phyloP scores from a whole-genome alignment of 2,888 invertebrate genomes.

The Eupithecia insigniata region DNA sequence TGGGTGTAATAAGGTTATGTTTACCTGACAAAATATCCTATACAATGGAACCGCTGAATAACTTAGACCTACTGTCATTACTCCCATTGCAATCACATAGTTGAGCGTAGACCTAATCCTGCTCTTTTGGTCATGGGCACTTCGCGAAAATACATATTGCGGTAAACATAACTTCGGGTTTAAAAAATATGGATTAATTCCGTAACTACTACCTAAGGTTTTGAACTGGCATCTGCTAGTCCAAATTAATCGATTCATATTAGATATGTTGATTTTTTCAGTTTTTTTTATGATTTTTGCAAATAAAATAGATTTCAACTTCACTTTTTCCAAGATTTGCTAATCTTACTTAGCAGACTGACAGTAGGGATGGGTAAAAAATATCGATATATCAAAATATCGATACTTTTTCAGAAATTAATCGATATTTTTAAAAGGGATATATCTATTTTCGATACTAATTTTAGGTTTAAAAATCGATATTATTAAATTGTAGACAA shows the following conservation, averaged over 20 bases:
- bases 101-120: constrained; percentile 86
- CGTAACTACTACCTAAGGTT: constrained; percentile 53
- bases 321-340: no score
- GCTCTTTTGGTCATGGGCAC: constrained; percentile 69
- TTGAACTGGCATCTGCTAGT: constrained; percentile 57
- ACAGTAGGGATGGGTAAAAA: no score
- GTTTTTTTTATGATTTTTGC: not conserved
- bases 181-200: constrained; percentile 51
- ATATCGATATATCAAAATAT: no score
- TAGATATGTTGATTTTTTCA: not conserved
- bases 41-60: constrained; percentile 99
- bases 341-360: no score
- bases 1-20: constrained; percentile 44
- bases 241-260: constrained; percentile 69
- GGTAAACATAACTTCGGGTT: constrained; percentile 52
- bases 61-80: constrained; percentile 92
- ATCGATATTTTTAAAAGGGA: no score
- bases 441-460: no score
- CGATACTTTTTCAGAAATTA: no score
- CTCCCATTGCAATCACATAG: constrained; percentile 91
- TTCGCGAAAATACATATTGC: constrained; percentile 61
- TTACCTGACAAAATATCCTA: constrained; percentile 97
- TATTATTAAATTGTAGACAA: no score
- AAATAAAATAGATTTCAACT: not conserved
- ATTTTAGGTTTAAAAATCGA: no score